Percentiles rank a stretch among this genome's conserved stretches.
phyloP scores from a whole-genome alignment of 2,888 invertebrate species.

The Diploptera punctata region DNA sequence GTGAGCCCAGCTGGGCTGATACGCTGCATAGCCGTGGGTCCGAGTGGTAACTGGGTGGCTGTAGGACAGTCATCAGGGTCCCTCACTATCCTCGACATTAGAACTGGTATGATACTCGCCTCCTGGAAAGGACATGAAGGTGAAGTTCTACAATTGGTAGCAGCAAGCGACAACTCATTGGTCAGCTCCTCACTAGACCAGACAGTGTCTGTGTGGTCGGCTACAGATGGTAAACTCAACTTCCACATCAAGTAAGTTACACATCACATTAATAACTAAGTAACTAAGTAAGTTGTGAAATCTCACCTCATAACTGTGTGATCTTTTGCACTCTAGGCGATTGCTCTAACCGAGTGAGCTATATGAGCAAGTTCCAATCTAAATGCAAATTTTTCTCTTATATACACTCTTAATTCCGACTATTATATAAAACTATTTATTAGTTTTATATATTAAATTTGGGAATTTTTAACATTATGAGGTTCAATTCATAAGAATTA shows the following conservation, averaged over 20 bases:
- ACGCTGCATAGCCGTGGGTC: conserved; percentile 82
- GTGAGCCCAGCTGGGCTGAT: conserved; percentile 71
- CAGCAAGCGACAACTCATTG: conserved; percentile 77
- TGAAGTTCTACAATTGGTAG: conserved; percentile 84
- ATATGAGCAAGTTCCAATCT: no score
- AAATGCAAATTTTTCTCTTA: no score
- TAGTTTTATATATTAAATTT: no score
- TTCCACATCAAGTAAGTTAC: conserved; percentile 79
- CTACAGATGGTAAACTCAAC: conserved; percentile 81
- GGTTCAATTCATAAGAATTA: no score
- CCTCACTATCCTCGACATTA: conserved; percentile 83
- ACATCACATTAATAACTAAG: no score
- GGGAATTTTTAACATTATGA: no score
- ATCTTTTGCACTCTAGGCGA: no score
- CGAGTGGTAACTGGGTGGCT: conserved; percentile 83
- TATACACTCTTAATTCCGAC: no score
- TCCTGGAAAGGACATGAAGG: conserved; percentile 93
- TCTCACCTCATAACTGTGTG: no score
- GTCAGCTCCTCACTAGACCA: conserved; percentile 91
- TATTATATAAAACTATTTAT: no score
- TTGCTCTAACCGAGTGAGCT: no score
- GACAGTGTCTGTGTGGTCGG: conserved; percentile 90
- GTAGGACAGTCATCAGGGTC: conserved; percentile 91
- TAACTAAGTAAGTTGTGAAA: no score
- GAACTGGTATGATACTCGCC: conserved; percentile 82